These are phyloP conservation scores for Esox lucius DNA, from an alignment of 2,797 vertebrate species.

Conservation along the genomic window DNA sequence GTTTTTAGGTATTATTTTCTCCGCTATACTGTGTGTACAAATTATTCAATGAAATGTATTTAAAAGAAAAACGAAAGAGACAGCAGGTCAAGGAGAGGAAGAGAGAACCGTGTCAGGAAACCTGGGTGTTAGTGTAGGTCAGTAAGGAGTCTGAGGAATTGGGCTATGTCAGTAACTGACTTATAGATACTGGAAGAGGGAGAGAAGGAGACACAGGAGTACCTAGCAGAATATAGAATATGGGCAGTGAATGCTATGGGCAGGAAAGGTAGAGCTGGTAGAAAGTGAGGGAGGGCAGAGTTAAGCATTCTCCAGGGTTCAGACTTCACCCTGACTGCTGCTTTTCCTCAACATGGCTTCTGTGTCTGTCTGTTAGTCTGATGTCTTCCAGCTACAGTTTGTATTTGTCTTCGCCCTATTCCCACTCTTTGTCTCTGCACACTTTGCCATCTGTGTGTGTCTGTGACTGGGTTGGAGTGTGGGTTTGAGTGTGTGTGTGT, in stretches of 20 bases:
- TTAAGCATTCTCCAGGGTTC: constrained; percentile 47
- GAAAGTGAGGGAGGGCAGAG: constrained; percentile 38
- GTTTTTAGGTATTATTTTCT: too few species aligned
- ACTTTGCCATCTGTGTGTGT: constrained; percentile 48
- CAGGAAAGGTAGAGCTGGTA: neutral
- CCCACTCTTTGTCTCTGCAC: constrained; percentile 53
- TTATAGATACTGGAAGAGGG: neutral
- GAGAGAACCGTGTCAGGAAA: constrained; percentile 25
- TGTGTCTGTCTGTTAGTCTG: neutral
- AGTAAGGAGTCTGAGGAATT: neutral
- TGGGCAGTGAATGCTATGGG: neutral
- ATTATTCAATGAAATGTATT: too few species aligned
- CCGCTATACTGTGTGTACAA: too few species aligned
- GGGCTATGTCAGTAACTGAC: neutral
- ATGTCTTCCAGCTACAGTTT: constrained; percentile 48
- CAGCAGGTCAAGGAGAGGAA: constrained; percentile 22
- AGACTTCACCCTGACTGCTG: constrained; percentile 37
- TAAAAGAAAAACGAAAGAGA: constrained; percentile 1
- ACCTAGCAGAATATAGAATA: neutral
- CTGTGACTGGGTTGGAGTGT: neutral
- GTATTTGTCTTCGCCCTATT: constrained; percentile 58
- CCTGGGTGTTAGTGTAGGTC: constrained; percentile 8
- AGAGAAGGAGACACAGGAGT: neutral
- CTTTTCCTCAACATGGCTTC: constrained; percentile 16
- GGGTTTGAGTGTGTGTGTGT: constrained; percentile 1